Conservation (phyloP, 2,888 invertebrate species). For the Atrina japonica region DNA sequence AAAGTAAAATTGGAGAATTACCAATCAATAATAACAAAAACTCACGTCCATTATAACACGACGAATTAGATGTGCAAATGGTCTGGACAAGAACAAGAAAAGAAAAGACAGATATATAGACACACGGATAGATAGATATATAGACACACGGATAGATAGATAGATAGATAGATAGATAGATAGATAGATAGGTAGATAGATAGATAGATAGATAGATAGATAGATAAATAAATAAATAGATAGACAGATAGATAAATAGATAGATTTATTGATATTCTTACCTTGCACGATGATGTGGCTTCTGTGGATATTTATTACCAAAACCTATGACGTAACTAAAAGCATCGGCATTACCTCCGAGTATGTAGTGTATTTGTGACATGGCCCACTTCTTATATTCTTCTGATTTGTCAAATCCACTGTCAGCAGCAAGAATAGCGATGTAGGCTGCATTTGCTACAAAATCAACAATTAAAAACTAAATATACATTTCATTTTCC, state of each 20-base stretch:
- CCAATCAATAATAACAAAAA: no score
- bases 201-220: no score
- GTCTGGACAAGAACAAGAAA: not conserved
- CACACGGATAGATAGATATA: no score
- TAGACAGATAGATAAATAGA: no score
- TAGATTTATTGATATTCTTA: slow-evolving; percentile 34
- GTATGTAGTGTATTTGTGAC: slow-evolving; percentile 70
- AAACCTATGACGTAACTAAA: slow-evolving; percentile 72
- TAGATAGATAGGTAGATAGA: no score
- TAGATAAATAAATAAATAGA: not conserved
- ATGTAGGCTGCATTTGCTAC: slow-evolving; percentile 30
- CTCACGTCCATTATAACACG: no score
- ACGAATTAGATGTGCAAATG: no score
- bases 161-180: no score
- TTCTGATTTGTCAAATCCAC: slow-evolving; percentile 9
- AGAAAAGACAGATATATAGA: not conserved
- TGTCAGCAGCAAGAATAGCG: slow-evolving; percentile 37
- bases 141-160: no score
- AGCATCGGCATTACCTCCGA: slow-evolving; percentile 59
- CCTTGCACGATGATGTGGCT: slow-evolving; percentile 73
- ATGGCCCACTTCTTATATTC: slow-evolving; percentile 54
- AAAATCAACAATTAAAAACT: not conserved
- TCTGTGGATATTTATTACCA: slow-evolving; percentile 66
- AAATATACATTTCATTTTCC: no score
- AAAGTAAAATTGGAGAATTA: no score